Evolutionary conservation across 30 jellyfish, hydroid and myxozoan genomes (phyloP).

Genomic region (Catostylus mosaicus): DNA sequence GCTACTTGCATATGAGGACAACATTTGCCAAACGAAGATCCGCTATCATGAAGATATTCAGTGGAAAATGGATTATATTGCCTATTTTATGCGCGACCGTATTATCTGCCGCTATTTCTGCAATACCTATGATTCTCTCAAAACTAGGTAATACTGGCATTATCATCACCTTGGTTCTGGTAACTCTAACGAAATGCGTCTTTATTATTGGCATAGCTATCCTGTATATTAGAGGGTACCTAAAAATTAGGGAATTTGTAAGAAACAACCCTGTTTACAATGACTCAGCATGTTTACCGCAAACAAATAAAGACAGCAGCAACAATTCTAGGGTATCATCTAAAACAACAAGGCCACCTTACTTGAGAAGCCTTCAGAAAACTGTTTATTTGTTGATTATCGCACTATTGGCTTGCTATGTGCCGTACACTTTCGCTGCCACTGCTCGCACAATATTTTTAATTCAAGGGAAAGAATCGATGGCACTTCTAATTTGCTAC

Average conservation of each 20-base stretch:
- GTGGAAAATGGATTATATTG: neutral
- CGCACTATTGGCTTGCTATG: neutral
- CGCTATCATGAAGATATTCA: neutral
- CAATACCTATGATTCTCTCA: neutral
- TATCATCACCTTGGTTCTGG: neutral
- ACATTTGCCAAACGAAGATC: neutral
- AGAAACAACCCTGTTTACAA: slow-evolving; percentile 1
- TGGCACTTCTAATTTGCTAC: neutral
- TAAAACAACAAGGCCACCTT: neutral
- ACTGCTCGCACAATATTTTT: neutral
- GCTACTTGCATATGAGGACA: slow-evolving; percentile 18
- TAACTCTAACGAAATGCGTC: neutral
- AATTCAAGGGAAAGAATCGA: neutral
- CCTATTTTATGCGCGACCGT: neutral
- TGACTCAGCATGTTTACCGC: neutral
- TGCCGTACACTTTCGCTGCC: neutral
- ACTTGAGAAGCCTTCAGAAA: slow-evolving; percentile 4
- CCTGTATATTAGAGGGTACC: slow-evolving; percentile 4
- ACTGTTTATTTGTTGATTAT: neutral
- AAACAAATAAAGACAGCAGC: neutral
- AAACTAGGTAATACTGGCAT: neutral
- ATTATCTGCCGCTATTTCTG: neutral
- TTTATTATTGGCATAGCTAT: neutral
- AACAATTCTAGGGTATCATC: neutral
- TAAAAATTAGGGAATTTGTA: neutral